Conservation (phyloP, 1,140 invertebrate species). For the Melipona quadrifasciata region DNA sequence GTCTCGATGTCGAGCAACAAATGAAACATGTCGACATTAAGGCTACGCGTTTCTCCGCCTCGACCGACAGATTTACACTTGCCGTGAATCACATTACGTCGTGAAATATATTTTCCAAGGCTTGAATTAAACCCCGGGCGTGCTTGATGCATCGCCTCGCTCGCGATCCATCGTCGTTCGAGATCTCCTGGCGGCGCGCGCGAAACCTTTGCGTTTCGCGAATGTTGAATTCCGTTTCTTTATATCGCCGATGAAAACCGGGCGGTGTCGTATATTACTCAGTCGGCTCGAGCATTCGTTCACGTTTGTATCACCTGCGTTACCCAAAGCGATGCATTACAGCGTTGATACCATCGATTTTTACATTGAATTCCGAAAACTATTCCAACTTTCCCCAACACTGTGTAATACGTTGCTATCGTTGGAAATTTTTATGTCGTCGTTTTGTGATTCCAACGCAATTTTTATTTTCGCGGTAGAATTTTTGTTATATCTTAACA, state of each 20-base stretch:
- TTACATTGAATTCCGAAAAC: neutral
- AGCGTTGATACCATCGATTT: neutral
- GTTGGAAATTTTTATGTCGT: neutral
- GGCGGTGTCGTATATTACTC: neutral
- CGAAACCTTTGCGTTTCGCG: neutral
- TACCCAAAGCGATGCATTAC: neutral
- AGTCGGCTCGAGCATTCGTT: no score
- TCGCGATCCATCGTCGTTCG: slow-evolving; percentile 25
- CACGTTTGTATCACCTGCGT: neutral
- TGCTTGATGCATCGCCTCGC: slow-evolving; percentile 33
- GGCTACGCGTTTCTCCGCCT: slow-evolving; percentile 14
- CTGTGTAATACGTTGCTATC: neutral
- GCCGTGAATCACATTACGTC: slow-evolving; percentile 35
- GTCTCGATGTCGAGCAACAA: slow-evolving; percentile 32
- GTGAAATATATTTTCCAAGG: slow-evolving; percentile 33
- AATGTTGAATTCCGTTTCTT: slow-evolving; percentile 9
- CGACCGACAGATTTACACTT: slow-evolving; percentile 43
- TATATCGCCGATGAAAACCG: neutral
- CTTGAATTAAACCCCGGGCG: slow-evolving; percentile 38
- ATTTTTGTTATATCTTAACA: neutral
- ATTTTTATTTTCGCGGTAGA: neutral
- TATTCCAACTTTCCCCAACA: neutral
- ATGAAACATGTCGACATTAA: slow-evolving; percentile 41
- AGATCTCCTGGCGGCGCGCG: neutral
- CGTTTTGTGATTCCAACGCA: neutral